These are phyloP conservation scores for Andrena praecox DNA, from an alignment of 2,888 invertebrate species.

Conservation along the genomic window DNA sequence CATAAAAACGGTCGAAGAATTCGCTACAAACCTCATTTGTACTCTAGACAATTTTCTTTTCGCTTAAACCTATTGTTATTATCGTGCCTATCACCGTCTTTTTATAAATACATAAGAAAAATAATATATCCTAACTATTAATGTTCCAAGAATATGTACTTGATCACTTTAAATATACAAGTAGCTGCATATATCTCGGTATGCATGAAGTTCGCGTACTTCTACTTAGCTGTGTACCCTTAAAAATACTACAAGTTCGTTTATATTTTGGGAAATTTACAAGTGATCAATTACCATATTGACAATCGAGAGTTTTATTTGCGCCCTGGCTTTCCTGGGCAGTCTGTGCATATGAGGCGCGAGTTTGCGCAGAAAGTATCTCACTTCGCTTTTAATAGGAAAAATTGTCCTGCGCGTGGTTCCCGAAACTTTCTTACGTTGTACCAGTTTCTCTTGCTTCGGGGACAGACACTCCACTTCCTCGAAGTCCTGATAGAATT, in stretches of 20 bases:
- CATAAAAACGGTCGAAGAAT: constrained; percentile 34
- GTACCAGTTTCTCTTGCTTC: constrained; percentile 42
- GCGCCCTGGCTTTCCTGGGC: constrained; percentile 81
- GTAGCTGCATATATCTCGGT: constrained; percentile 22
- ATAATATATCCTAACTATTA: constrained; percentile 58
- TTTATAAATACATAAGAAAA: constrained; percentile 66
- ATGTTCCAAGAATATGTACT: constrained; percentile 36
- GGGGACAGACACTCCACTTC: constrained; percentile 45
- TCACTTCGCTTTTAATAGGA: constrained; percentile 80
- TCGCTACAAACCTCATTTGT: constrained; percentile 48
- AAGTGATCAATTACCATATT: constrained; percentile 83
- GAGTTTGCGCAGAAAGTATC: constrained; percentile 78
- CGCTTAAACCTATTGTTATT: constrained; percentile 50
- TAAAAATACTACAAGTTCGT: constrained; percentile 51
- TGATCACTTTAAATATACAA: constrained; percentile 48
- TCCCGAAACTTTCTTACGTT: constrained; percentile 66
- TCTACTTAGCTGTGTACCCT: constrained; percentile 41
- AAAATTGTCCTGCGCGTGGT: constrained; percentile 79
- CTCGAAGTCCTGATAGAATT: constrained; percentile 65
- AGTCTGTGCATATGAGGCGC: constrained; percentile 81
- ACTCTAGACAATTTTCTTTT: constrained; percentile 49
- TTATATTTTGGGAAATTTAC: constrained; percentile 69
- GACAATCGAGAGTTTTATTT: constrained; percentile 81
- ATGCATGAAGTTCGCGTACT: constrained; percentile 42
- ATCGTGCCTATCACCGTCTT: constrained; percentile 51